Conservation (phyloP, 1,140 invertebrate genomes). For the Eciton burchellii region DNA sequence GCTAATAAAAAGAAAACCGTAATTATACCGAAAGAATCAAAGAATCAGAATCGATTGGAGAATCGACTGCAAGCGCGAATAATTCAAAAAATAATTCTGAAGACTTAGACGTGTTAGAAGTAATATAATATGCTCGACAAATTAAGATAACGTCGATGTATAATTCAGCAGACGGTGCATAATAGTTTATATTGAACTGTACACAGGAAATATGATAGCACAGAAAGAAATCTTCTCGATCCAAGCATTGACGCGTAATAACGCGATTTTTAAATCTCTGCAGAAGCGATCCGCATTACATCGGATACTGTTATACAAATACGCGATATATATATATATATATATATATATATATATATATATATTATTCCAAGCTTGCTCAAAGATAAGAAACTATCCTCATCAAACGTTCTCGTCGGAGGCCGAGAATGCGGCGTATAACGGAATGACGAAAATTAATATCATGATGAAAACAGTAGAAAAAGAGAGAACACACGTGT, state of each 20-base stretch:
- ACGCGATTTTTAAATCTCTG: constrained; percentile 14
- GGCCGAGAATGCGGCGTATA: background rate
- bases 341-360: no score
- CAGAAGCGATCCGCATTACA: background rate
- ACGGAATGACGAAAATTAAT: constrained; percentile 12
- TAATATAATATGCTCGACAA: background rate
- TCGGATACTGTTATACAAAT: constrained; percentile 35
- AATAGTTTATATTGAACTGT: constrained; percentile 10
- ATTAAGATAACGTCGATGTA: constrained; percentile 4
- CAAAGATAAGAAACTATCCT: constrained; percentile 20
- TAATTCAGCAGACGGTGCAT: constrained; percentile 1
- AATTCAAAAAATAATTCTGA: background rate
- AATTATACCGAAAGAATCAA: no score
- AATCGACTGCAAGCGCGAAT: background rate
- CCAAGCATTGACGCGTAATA: constrained; percentile 1
- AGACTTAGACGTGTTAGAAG: background rate
- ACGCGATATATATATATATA: constrained; percentile 4
- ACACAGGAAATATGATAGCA: constrained; percentile 25
- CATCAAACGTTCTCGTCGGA: constrained; percentile 6
- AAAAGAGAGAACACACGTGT: background rate
- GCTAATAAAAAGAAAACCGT: no score
- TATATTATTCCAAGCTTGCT: constrained; percentile 4
- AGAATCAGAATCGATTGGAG: no score
- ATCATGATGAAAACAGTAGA: background rate
- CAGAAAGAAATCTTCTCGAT: constrained; percentile 1